These are phyloP conservation scores for Upupa epops DNA, from an alignment of 2,113 vertebrate species.

Conservation along the genomic window DNA sequence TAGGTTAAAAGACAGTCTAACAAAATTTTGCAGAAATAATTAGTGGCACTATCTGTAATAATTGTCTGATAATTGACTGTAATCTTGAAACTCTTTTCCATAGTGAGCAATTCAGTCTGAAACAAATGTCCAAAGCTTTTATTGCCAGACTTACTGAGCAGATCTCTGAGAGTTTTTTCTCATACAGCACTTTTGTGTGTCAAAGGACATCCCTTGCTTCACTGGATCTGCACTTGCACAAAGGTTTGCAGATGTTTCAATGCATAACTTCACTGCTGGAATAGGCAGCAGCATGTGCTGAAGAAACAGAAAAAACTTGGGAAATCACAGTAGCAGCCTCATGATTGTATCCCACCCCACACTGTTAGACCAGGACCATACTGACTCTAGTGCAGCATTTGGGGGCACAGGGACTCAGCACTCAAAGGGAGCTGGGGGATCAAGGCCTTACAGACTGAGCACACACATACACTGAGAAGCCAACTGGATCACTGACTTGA, in stretches of 20 bases:
- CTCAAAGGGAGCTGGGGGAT: not conserved
- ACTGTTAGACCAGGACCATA: fast-evolving
- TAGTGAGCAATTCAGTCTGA: not conserved
- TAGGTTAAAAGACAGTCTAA: not conserved
- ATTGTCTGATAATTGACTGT: not conserved
- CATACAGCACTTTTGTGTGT: not conserved
- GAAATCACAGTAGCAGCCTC: not conserved
- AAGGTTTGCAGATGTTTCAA: not conserved
- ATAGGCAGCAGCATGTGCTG: not conserved
- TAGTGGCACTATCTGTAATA: not conserved
- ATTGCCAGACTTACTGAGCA: not conserved
- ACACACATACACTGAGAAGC: not conserved
- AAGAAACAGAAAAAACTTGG: not conserved
- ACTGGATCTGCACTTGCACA: not conserved
- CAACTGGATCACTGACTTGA: not conserved
- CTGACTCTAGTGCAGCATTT: not conserved
- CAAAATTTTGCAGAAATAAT: not conserved
- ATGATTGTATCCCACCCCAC: not conserved
- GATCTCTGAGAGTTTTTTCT: not conserved
- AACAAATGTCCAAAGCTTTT: not conserved
- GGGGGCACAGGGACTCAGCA: not conserved
- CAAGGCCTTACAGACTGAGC: not conserved
- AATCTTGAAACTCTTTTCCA: not conserved
- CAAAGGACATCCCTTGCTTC: no score
- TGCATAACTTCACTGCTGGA: fast-evolving